A percentile compares a stretch with the other conserved stretches of the same genome.
Conservation (phyloP, 2,797 vertebrate genomes). For the Ptychobarbus kaznakovi region DNA sequence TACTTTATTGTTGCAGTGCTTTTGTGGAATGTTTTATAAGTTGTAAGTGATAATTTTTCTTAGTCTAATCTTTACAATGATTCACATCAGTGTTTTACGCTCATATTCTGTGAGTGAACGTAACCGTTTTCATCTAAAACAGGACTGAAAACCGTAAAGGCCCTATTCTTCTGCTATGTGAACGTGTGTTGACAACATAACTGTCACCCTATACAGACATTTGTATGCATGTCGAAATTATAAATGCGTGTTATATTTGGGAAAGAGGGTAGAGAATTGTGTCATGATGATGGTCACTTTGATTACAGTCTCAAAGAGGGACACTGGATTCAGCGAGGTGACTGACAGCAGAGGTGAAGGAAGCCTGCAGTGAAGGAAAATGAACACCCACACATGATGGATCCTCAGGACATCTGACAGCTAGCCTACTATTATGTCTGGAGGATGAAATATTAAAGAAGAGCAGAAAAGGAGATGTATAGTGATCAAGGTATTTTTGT, state of each 20-base stretch:
- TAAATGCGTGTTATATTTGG: not conserved
- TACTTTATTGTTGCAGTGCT: not conserved
- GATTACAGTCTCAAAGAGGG: constrained; percentile 31
- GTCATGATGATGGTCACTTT: constrained; percentile 32
- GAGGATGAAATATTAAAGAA: constrained; percentile 33
- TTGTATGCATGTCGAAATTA: not conserved
- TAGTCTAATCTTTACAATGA: not conserved
- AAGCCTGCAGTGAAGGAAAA: constrained; percentile 34
- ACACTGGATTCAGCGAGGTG: constrained; percentile 21
- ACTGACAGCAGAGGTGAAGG: constrained; percentile 37
- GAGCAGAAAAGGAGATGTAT: not conserved
- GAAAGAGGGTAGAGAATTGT: not conserved
- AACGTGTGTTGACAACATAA: not conserved
- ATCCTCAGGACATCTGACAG: constrained; percentile 15
- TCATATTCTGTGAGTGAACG: not conserved
- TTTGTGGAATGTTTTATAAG: not conserved
- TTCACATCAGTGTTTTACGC: not conserved
- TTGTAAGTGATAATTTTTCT: not conserved
- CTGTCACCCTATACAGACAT: not conserved
- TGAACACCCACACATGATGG: not conserved
- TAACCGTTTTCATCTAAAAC: not conserved
- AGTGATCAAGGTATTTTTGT: constrained; percentile 10
- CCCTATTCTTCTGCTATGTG: not conserved
- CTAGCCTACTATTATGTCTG: not conserved
- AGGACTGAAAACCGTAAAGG: not conserved